Evolutionary conservation across 2,113 vertebrate genomes (phyloP).

Genomic region (Melanotaenia duboulayi): DNA sequence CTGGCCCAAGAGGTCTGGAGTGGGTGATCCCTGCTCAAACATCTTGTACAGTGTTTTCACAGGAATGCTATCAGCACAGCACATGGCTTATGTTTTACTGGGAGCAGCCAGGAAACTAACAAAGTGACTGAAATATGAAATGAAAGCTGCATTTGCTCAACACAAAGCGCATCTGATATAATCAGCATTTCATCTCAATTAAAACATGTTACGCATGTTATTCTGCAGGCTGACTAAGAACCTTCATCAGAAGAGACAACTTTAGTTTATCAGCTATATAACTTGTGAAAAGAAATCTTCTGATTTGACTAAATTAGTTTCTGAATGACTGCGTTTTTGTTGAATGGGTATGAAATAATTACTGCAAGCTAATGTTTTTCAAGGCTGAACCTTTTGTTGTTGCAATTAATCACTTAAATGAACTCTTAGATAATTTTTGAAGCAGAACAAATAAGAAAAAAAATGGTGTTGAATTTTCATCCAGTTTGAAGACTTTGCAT

Average conservation of each 20-base stretch:
- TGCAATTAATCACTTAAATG: constrained; percentile 70
- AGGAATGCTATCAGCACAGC: constrained; percentile 51
- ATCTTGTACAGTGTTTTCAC: constrained; percentile 27
- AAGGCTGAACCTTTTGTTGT: constrained; percentile 57
- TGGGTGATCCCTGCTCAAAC: not conserved
- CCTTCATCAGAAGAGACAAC: not conserved
- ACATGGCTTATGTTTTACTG: constrained; percentile 49
- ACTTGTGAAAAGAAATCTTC: constrained; percentile 26
- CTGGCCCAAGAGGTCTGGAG: constrained; percentile 22
- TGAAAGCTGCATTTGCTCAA: constrained; percentile 67
- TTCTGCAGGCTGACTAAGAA: not conserved
- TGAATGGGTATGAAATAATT: constrained; percentile 55
- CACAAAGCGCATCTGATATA: constrained; percentile 54
- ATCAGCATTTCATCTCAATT: constrained; percentile 54
- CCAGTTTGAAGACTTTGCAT: constrained; percentile 46
- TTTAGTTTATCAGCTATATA: constrained; percentile 2
- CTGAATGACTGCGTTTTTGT: constrained; percentile 43
- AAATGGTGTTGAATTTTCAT: constrained; percentile 52
- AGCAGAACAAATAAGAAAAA: constrained; percentile 71
- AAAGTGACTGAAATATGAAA: constrained; percentile 58
- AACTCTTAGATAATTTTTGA: constrained; percentile 57
- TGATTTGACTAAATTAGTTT: constrained; percentile 47
- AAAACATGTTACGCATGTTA: constrained; percentile 30
- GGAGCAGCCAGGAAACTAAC: constrained; percentile 43
- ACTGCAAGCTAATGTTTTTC: constrained; percentile 47